These are phyloP conservation scores for Apostichopus parvimensis DNA, from an alignment of 35 echinoderm and acorn worm genomes.

Conservation along the genomic window DNA sequence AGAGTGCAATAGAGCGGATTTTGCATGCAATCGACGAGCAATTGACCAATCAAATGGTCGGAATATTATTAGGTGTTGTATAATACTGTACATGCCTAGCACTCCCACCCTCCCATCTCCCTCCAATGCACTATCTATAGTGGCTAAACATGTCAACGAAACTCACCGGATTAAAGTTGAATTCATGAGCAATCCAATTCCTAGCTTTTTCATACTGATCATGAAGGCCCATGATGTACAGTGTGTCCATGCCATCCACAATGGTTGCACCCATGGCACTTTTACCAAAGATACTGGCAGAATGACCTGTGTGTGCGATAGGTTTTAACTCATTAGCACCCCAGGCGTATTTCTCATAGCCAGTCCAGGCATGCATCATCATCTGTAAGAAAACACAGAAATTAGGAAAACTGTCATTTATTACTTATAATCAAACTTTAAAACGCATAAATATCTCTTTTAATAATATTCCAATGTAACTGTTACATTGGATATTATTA, in stretches of 20 bases:
- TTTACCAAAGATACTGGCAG: slow-evolving; percentile 94
- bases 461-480: slow-evolving; percentile 12
- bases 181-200: slow-evolving; percentile 82
- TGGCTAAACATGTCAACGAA: neutral
- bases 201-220: slow-evolving; percentile 85
- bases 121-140: no score
- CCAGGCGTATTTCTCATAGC: slow-evolving; percentile 93
- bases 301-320: slow-evolving; percentile 81
- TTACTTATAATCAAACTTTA: neutral
- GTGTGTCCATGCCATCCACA: slow-evolving; percentile 90
- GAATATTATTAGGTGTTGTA: no score
- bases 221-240: slow-evolving; percentile 90
- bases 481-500: no score
- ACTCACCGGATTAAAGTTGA: slow-evolving; percentile 94
- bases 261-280: slow-evolving; percentile 92
- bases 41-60: no score
- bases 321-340: slow-evolving; percentile 98
- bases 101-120: no score
- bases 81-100: no score
- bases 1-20: no score
- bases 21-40: no score
- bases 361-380: slow-evolving; percentile 96
- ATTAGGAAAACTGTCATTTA: neutral
- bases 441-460: neutral
- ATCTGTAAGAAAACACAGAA: slow-evolving; percentile 61